A percentile compares a stretch with the other conserved stretches of the same genome.
Evolutionary conservation across 2,797 vertebrate species (phyloP).

Genomic region (Cichlasoma orientale): DNA sequence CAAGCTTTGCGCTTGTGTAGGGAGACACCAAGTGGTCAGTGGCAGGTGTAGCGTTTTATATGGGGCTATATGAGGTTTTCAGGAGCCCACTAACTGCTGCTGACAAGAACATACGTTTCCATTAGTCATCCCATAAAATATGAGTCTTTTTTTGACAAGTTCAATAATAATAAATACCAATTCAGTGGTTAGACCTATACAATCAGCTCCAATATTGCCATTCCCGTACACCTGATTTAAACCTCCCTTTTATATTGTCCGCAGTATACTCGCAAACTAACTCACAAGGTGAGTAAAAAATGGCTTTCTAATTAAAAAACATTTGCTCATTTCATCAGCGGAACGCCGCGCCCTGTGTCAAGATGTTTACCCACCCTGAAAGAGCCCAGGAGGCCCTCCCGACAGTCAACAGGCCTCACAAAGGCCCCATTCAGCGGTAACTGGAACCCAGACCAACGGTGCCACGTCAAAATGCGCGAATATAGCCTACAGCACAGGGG

Average conservation of each 20-base stretch:
- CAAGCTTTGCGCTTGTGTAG: slow-evolving; percentile 63
- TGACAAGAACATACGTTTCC: background rate
- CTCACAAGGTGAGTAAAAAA: background rate
- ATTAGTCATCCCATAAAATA: background rate
- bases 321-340: slow-evolving; percentile 12
- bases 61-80: background rate
- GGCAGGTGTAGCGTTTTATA: background rate
- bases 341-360: slow-evolving; percentile 12
- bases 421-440: slow-evolving; percentile 69
- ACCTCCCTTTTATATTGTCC: background rate
- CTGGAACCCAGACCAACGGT: slow-evolving; percentile 32
- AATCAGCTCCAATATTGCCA: background rate
- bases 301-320: background rate
- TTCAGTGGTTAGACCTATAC: background rate
- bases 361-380: slow-evolving; percentile 58
- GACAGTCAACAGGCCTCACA: slow-evolving; percentile 62
- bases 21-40: slow-evolving; percentile 72
- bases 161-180: background rate
- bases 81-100: background rate
- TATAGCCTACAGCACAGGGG: background rate
- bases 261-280: background rate
- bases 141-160: background rate
- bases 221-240: background rate
- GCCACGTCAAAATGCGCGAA: slow-evolving; percentile 68
- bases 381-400: slow-evolving; percentile 31